Conservation (phyloP, 2,113 vertebrate genomes). For the Eira barbara region DNA sequence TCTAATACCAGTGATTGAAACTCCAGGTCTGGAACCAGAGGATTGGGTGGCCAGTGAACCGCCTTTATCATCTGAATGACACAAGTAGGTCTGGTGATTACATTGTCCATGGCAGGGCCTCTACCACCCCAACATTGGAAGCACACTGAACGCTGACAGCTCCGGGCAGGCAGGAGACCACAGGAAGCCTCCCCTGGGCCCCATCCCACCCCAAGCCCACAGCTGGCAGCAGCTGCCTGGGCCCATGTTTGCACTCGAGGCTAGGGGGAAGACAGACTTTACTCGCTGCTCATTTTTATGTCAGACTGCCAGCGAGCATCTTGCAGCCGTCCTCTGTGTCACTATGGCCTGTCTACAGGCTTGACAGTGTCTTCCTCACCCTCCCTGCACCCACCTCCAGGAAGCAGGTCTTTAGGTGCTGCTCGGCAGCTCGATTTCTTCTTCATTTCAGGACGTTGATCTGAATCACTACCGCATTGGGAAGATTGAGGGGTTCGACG, state of each 20-base stretch:
- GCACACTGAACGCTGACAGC: neutral
- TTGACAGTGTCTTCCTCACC: neutral
- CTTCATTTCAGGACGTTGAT: conserved; percentile 92
- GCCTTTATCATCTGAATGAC: neutral
- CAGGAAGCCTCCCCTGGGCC: neutral
- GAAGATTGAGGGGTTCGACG: conserved; percentile 96
- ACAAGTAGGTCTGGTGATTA: neutral
- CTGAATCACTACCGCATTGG: conserved; percentile 98
- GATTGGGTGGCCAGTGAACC: neutral
- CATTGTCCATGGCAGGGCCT: neutral
- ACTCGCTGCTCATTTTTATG: fast-evolving
- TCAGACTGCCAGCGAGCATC: neutral
- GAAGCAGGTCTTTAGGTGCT: neutral
- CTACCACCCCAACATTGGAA: neutral
- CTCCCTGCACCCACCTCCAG: fast-evolving
- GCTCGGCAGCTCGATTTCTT: neutral
- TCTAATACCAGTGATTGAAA: neutral
- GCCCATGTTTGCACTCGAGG: neutral
- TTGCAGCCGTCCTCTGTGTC: fast-evolving
- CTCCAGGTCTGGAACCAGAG: neutral
- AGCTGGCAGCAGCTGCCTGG: neutral
- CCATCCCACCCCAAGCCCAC: neutral
- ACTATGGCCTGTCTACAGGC: fast-evolving
- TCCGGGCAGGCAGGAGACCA: fast-evolving
- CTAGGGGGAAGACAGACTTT: neutral